phyloP scores from a whole-genome alignment of 2,888 invertebrate species.

The Cenopis cana region DNA sequence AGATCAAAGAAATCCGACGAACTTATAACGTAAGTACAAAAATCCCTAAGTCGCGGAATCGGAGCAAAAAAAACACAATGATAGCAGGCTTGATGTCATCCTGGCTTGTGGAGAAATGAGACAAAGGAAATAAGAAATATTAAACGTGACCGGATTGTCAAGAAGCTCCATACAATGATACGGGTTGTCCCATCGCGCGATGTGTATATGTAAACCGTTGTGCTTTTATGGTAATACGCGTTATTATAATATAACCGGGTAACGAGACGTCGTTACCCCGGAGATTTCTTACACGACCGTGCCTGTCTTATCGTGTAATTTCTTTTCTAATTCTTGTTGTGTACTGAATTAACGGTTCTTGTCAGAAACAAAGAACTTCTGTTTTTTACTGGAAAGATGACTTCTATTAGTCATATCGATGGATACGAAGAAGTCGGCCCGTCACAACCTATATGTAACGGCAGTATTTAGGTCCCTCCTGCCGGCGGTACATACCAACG shows the following conservation, averaged over 20 bases:
- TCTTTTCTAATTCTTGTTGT: slow-evolving; percentile 25
- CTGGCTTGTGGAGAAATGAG: slow-evolving; percentile 79
- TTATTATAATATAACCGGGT: slow-evolving; percentile 65
- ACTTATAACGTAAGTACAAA: slow-evolving; percentile 52
- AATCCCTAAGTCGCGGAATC: slow-evolving; percentile 56
- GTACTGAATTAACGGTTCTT: background rate
- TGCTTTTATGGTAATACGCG: slow-evolving; percentile 68
- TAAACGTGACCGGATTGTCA: slow-evolving; percentile 80
- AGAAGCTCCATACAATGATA: slow-evolving; percentile 71
- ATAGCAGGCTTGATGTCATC: slow-evolving; percentile 72
- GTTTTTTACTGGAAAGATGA: background rate
- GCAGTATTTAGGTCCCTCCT: background rate
- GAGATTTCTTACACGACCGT: slow-evolving; percentile 57
- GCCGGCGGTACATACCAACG: background rate
- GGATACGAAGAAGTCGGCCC: background rate
- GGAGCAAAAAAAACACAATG: slow-evolving; percentile 65
- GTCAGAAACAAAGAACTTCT: background rate
- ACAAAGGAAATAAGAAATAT: slow-evolving; percentile 83
- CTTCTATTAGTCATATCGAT: too few relatives aligned
- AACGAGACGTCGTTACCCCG: slow-evolving; percentile 56
- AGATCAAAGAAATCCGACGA: slow-evolving; percentile 46
- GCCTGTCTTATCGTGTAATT: slow-evolving; percentile 41
- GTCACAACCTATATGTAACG: background rate
- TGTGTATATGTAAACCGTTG: slow-evolving; percentile 68
- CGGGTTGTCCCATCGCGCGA: slow-evolving; percentile 62